Conservation (phyloP, 2,888 invertebrate species). For the Girardia tigrina region DNA sequence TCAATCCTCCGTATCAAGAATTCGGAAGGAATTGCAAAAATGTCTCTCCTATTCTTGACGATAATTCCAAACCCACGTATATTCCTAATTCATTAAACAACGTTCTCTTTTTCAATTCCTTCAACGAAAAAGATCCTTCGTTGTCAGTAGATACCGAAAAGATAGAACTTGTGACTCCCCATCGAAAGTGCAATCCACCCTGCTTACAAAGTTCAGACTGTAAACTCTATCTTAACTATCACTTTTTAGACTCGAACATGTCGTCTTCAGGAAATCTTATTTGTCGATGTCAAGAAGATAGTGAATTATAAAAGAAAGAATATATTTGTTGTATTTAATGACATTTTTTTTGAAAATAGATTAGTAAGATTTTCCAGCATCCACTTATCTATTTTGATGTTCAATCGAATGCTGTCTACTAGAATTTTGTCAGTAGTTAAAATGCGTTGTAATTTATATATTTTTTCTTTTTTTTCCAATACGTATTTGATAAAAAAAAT, state of each 20-base stretch:
- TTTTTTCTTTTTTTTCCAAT: too few species aligned
- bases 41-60: background rate
- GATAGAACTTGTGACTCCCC: background rate
- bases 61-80: background rate
- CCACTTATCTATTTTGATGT: background rate
- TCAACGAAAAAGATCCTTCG: constrained; percentile 11
- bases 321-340: background rate
- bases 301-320: background rate
- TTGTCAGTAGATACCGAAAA: background rate
- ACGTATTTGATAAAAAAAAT: too few species aligned
- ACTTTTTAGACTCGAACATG: background rate
- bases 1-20: constrained; percentile 16
- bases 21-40: background rate
- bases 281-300: constrained; percentile 16
- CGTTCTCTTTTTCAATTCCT: constrained; percentile 5
- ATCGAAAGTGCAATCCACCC: background rate
- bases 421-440: background rate
- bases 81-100: background rate
- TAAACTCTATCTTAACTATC: background rate
- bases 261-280: constrained; percentile 17
- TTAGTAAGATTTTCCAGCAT: background rate
- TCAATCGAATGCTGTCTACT: background rate
- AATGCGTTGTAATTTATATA: too few species aligned
- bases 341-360: background rate
- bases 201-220: background rate